phyloP scores from a whole-genome alignment of 92 coral and sea anemone species.

The Desmophyllum pertusum region DNA sequence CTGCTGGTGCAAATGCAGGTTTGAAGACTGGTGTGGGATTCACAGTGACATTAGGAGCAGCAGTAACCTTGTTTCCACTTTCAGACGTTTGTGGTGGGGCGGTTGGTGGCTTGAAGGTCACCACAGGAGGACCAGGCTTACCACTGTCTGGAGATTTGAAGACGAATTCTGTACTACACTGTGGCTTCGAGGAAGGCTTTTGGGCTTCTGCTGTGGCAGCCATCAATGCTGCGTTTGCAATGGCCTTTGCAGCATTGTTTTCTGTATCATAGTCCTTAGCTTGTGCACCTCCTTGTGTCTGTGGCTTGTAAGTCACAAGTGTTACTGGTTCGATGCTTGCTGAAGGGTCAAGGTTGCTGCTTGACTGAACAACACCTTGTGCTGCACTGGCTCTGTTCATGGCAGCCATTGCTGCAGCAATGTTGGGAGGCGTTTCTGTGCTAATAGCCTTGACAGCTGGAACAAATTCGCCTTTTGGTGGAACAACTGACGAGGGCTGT shows the following conservation, averaged over 20 bases:
- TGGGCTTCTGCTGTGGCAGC: slow-evolving; percentile 70
- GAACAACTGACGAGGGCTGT: neutral
- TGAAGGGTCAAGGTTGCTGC: slow-evolving; percentile 66
- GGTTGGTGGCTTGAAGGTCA: slow-evolving; percentile 48
- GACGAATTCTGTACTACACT: slow-evolving; percentile 59
- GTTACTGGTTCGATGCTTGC: slow-evolving; percentile 83
- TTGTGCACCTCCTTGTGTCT: slow-evolving; percentile 9
- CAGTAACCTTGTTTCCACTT: slow-evolving; percentile 8
- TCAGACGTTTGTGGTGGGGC: slow-evolving; percentile 17
- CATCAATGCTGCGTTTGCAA: slow-evolving; percentile 81
- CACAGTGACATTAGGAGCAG: slow-evolving; percentile 71
- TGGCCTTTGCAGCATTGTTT: slow-evolving; percentile 56
- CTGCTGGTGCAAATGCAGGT: slow-evolving; percentile 42
- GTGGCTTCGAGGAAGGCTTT: slow-evolving; percentile 58
- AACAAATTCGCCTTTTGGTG: neutral
- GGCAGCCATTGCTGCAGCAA: slow-evolving; percentile 82
- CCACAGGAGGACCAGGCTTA: slow-evolving; percentile 66
- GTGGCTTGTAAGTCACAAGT: slow-evolving; percentile 68
- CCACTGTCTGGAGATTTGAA: slow-evolving; percentile 46
- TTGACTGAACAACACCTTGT: slow-evolving; percentile 9
- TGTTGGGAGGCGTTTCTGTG: slow-evolving; percentile 40
- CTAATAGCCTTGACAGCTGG: neutral
- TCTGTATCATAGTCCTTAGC: slow-evolving; percentile 35
- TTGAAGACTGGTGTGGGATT: slow-evolving; percentile 55
- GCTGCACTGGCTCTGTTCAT: slow-evolving; percentile 61